Evolutionary conservation across 2,113 vertebrate genomes (phyloP).

Genomic region (Leucopternis melanops): DNA sequence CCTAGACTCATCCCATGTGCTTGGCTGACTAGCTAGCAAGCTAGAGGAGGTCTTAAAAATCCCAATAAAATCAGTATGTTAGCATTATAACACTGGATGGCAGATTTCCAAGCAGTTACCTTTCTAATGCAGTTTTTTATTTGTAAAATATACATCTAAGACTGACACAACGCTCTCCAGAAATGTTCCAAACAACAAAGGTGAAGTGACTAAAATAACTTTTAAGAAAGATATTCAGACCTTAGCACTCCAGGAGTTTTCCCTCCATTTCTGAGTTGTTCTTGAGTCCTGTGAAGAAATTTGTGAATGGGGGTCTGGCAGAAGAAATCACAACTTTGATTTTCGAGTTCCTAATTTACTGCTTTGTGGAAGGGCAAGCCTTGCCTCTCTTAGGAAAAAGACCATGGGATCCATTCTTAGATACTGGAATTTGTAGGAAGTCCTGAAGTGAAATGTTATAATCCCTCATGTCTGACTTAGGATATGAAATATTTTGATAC

Average conservation of each 20-base stretch:
- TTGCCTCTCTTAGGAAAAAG: neutral
- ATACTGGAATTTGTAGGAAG: neutral
- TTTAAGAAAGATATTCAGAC: neutral
- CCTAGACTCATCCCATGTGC: neutral
- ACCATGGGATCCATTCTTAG: neutral
- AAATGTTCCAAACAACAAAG: neutral
- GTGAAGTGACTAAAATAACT: neutral
- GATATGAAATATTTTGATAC: neutral
- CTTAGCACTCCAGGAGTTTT: neutral
- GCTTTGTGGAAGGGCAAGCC: neutral
- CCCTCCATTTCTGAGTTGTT: neutral
- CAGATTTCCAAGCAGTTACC: neutral
- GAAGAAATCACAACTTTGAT: neutral
- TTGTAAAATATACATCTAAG: neutral
- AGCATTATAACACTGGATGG: neutral
- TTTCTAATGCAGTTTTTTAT: neutral
- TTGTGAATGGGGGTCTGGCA: neutral
- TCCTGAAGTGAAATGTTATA: neutral
- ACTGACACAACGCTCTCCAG: neutral
- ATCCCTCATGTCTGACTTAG: neutral
- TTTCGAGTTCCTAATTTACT: neutral
- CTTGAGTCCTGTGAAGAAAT: neutral
- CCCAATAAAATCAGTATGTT: neutral
- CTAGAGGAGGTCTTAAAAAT: neutral
- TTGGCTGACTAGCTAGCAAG: neutral